A percentile compares a stretch with the other conserved stretches of the same genome.
Evolutionary conservation across 2,113 vertebrate species (phyloP).

Genomic region (Atrichornis clamosus): DNA sequence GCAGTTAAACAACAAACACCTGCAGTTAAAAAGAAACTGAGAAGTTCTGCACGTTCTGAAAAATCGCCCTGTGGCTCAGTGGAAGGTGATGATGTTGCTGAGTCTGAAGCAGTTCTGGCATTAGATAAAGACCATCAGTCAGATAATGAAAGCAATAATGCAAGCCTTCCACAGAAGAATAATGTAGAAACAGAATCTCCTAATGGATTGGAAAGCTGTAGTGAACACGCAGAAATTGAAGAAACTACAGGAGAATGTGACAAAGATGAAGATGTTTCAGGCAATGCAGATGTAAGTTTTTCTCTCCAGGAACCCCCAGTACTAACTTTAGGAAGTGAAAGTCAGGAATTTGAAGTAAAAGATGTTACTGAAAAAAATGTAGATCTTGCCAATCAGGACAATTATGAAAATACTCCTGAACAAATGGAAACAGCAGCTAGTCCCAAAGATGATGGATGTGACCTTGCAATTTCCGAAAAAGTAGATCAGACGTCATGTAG

Average conservation of each 20-base stretch:
- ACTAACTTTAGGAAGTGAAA: background rate
- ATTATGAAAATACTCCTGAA: conserved; percentile 16
- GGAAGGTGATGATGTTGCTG: conserved; percentile 73
- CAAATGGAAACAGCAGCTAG: background rate
- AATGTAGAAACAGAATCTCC: conserved; percentile 41
- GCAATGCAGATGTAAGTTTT: background rate
- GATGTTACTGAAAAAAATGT: background rate
- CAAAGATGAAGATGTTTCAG: background rate
- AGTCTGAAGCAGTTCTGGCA: conserved; percentile 37
- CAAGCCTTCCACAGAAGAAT: background rate
- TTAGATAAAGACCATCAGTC: conserved; percentile 60
- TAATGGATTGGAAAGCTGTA: conserved; percentile 54
- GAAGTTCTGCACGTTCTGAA: conserved; percentile 66
- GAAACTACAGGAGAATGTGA: background rate
- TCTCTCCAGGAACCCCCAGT: conserved; percentile 11
- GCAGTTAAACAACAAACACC: conserved; percentile 72
- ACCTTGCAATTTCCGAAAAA: background rate
- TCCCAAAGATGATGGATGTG: conserved; percentile 8
- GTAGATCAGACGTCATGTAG: background rate
- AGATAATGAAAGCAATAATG: conserved; percentile 29
- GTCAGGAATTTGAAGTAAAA: conserved; percentile 18
- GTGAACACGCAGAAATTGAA: conserved; percentile 35
- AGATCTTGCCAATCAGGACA: background rate
- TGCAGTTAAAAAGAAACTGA: conserved; percentile 79
- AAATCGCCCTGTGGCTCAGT: conserved; percentile 67